Conservation (phyloP, 2,888 invertebrate species). For the Arge pagana region DNA sequence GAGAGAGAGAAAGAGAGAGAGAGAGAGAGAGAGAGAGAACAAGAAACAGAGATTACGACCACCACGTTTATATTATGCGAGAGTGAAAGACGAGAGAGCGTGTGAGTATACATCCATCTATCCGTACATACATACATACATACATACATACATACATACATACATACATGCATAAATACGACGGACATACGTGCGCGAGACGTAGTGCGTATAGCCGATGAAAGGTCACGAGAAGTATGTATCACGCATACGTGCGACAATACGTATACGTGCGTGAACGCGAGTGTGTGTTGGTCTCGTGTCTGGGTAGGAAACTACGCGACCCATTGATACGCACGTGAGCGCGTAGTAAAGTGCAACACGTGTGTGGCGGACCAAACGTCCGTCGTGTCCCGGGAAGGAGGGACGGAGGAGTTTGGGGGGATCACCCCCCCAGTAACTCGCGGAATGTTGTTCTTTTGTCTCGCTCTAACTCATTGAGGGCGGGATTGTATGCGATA, state of each 20-base stretch:
- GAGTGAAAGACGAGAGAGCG: conserved; percentile 9
- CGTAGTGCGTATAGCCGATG: conserved; percentile 13
- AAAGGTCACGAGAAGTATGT: too few relatives aligned
- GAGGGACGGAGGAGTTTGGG: conserved; percentile 14
- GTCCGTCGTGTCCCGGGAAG: background rate
- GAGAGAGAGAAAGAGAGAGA: conserved; percentile 24
- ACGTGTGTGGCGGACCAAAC: conserved; percentile 13
- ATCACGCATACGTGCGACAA: background rate
- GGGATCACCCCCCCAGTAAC: conserved; percentile 25
- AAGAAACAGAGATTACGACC: background rate
- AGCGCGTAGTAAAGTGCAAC: conserved; percentile 15
- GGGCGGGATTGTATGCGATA: conserved; percentile 57
- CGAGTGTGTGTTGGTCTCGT: background rate
- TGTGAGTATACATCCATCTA: conserved; percentile 28
- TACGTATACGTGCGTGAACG: conserved; percentile 14
- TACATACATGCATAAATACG: background rate
- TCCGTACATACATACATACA: conserved; percentile 15
- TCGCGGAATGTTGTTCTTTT: conserved; percentile 19
- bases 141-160: conserved; percentile 16
- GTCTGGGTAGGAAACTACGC: background rate
- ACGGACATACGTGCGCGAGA: conserved; percentile 23
- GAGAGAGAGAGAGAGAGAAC: conserved; percentile 23
- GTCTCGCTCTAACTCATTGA: conserved; percentile 41
- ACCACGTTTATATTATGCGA: background rate
- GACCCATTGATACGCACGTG: background rate